Base-by-base conservation (phyloP, 1,140 invertebrate species). In the Protaetia brevitarsis region DNA sequence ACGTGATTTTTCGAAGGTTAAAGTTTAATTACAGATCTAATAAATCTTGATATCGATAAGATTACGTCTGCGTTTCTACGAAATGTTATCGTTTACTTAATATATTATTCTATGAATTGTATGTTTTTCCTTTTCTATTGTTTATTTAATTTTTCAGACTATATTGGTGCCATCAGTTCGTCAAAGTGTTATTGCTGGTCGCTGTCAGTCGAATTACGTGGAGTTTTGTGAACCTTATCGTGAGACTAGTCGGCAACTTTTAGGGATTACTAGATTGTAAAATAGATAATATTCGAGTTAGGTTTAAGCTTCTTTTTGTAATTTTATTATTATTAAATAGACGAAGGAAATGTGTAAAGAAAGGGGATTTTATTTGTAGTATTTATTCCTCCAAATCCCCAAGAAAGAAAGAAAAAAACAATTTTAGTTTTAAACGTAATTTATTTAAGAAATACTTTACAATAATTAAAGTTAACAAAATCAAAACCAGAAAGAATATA, bases 81-180 rank as follows among this genome's bases (percentile, higher is more conserved):
- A n/a, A n/a, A n/a, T n/a, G n/a, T n/a, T n/a, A n/a, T n/a, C n/a
- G n/a, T n/a, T n/a, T n/a, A n/a, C n/a, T n/a, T n/a, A n/a, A n/a
- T n/a, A n/a, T n/a, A n/a, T n/a, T n/a, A n/a, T n/a, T n/a, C n/a
- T n/a, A n/a, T n/a, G n/a, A n/a, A n/a, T n/a, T n/a, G 11, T 1
- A 37, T 37, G 3, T 3, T 37, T 37, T 37, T 6, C 10, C n/a
- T 37, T 37, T 45, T 45, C 3, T 19, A 19, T 45, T 23, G 0
- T 2, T 75, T 75, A 8, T 72, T 76, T 45, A 68, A 7, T 37
- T 11, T 3, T 66, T 78, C 4, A 69, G 66, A 87, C 83, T 1
- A 85, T 60, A 11, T 83, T 82, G 4, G 84, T 71, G 0, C 80
- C 79, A 68, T 92, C 89, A n/a, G 88, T 77, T 0, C 89, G 36